phyloP scores from a whole-genome alignment of 2,797 vertebrate species.

The Gambelia wislizenii region DNA sequence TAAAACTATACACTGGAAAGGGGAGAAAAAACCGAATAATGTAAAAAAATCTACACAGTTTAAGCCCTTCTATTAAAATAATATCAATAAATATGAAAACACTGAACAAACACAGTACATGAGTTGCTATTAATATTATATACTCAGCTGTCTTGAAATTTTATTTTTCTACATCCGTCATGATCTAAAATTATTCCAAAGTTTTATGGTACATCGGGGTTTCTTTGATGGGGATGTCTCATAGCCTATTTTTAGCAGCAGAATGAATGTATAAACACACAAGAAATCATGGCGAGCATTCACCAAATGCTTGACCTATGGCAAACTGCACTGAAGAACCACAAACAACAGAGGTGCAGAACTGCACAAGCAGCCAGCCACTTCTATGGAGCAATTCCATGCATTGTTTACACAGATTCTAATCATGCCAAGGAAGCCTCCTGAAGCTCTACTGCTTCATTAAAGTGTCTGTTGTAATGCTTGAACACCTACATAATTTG shows the following conservation, averaged over 20 bases:
- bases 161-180: neutral
- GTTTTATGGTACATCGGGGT: neutral
- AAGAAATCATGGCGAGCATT: neutral
- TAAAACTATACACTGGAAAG: neutral
- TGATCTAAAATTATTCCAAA: neutral
- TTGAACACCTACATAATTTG: neutral
- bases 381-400: neutral
- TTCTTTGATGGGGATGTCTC: neutral
- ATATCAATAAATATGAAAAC: neutral
- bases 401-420: neutral
- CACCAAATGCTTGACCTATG: neutral
- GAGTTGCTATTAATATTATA: neutral
- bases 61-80: slow-evolving; percentile 50
- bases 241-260: neutral
- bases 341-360: neutral
- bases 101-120: neutral
- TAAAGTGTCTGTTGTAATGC: neutral
- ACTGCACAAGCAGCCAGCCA: neutral
- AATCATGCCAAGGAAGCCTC: neutral
- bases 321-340: neutral
- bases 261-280: neutral
- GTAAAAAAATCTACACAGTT: slow-evolving; percentile 39
- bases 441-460: neutral
- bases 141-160: neutral
- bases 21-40: neutral